Evolutionary conservation across 2,113 vertebrate species (phyloP), one percentile per base, ranked within the genome.

Genomic region (Panurus biarmicus): DNA sequence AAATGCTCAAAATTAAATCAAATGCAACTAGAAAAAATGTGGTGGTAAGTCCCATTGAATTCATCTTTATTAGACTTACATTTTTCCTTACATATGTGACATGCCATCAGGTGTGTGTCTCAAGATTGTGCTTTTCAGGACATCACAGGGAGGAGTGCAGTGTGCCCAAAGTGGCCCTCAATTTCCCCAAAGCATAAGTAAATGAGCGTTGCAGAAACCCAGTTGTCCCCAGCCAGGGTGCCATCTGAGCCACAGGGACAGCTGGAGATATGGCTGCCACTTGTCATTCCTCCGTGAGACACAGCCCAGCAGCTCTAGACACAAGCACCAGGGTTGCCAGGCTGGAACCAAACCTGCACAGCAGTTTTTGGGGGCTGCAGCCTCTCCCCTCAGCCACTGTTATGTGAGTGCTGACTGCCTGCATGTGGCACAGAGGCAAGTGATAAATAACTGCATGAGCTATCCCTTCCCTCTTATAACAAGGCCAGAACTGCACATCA

Each of bases 221-320:
- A 33, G 51, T 2, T 83, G n/a, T 31, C 17, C 35, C 1, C 3
- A 48, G 80, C 31, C 60, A 73, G 12, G 28, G 65, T 33, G 73
- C 50, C 64, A 65, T 40, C n/a, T 69, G 62, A 90, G 40, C 45
- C 57, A 2, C 2, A 0, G 26, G 38, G 33, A 26, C 53, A 14
- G 61, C 35, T 54, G 62, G 44, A 81, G 60, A 60, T 11, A 0
- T 35, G 12, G 57, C 54, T 66, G 60, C 40, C 69, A 5, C 15
- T 23, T 48, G 70, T 38, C 3, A 0, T 40, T 77, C 12, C 28
- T 8, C 29, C 1, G 0, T 2, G 12, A 25, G 24, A 26, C 7
- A 10, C 62, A 24, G 5, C 25, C 42, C 38, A 18, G 58, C 57
- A 44, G 57, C 67, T 79, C 62, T 25, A 45, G 40, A 22, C 0